Base-by-base conservation (phyloP, 2,113 vertebrate genomes). In the Nibea albiflora region DNA sequence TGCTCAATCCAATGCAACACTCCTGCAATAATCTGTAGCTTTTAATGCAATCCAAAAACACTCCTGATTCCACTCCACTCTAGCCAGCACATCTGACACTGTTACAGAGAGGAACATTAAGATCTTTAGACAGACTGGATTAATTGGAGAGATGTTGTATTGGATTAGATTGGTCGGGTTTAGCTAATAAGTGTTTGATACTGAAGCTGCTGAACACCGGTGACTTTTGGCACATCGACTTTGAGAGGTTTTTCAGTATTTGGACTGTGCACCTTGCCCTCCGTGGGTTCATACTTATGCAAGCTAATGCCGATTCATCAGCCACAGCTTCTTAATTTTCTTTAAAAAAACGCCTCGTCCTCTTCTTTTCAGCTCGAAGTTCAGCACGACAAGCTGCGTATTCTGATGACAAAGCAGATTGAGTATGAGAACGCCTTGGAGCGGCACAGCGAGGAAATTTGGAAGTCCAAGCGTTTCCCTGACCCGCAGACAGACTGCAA, bases 351-450 rank as follows among this genome's bases (percentile, higher is more conserved):
- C 44, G 11, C 52, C 16, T 7, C 0, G 1, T 58, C 10, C 28
- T 42, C 4, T 50, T 47, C 8, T 50, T 70, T 74, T 54, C 91
- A 99, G 98, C 95, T 99, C 9, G 97, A 97, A 90, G 90, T 96
- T 60, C 96, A 96, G 78, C 98, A 98, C 0, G 97, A 98, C 81
- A 97, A 96, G 92, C 95, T 99, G 73, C 95, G 96, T 69, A 93
- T 90, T 75, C 94, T 97, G 73, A 98, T 99, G 97, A 94, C 93
- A 64, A 96, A 97, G 92, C 98, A 99, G 92, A 96, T 97, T 24
- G 79, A 96, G 50, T 99, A 98, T 80, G 98, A 99, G 93, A 92
- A 88, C 3, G 87, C 94, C 20, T 92, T 99, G 83, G 97, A 98
- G 69, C 95, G 96, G 42, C 94, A 92, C 31, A 97, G 96, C 26